Base-by-base conservation (phyloP, 2,888 invertebrate species). In the Beris morrisii region DNA sequence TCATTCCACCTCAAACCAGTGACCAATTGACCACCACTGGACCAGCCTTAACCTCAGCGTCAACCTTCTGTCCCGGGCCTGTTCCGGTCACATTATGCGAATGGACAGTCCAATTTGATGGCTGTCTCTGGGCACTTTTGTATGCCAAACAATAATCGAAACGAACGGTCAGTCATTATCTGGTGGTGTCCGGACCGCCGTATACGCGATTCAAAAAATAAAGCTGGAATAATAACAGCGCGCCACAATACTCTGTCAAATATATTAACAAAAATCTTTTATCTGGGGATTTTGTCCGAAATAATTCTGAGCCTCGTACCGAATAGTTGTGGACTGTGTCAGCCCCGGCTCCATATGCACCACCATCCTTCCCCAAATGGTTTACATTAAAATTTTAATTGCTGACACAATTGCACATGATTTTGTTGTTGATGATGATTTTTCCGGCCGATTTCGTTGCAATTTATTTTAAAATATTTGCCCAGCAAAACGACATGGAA, bases 331-430 rank as follows among this genome's bases (percentile, higher is more conserved):
- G 30, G 53, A 53, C 28, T 28, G 53, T 53, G 53, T n/a, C 53
- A 53, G 22, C 7, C 11, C 30, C 1, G 52, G 7, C 2, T 15
- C 22, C 52, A 52, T 28, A 13, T 22, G 28, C 22, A 22, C 22
- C 52, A 52, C 11, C 52, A 5, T 4, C 53, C 30, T 22, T n/a
- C 52, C 61, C 52, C 52, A 12, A 30, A 15, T 12, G 56, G 63
- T 43, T 57, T 57, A 63, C 52, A 57, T 68, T 68, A 61, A 68
- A 68, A 68, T 65, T 68, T 68, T 68, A 68, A 68, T 68, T 68
- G 68, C 65, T 68, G 68, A 66, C 68, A 68, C 57, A 68, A 68
- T 66, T 50, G 65, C 61, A 64, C 65, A 68, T 61, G 61, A 61
- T 52, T 61, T 61, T 52, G 61, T 52, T 50, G 61, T 50, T 61